These are phyloP conservation scores for Papilio aristodemus DNA, from an alignment of 1,140 invertebrate species.

Conservation along the genomic window DNA sequence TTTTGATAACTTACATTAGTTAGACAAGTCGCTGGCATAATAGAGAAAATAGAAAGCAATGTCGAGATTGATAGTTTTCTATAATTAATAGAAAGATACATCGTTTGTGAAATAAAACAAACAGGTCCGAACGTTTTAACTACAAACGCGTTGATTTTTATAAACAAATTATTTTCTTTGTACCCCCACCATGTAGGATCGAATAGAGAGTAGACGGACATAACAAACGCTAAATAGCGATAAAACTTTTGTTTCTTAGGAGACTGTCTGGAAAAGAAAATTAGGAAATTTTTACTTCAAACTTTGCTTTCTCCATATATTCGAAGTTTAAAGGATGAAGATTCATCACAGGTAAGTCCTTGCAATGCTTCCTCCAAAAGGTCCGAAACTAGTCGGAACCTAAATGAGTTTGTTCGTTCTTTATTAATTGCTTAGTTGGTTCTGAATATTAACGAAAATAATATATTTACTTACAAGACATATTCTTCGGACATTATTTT, in stretches of 20 bases:
- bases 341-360: too few species aligned
- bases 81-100: constrained; percentile 41
- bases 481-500: constrained; percentile 31
- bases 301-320: too few species aligned
- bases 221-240: constrained; percentile 31
- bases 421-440: too few species aligned
- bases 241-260: constrained; percentile 46
- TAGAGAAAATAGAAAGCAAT: constrained; percentile 43
- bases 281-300: too few species aligned
- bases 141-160: constrained; percentile 32
- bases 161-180: constrained; percentile 26
- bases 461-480: constrained; percentile 38
- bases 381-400: too few species aligned
- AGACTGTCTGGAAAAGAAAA: constrained; percentile 38
- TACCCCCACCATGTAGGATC: constrained; percentile 40
- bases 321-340: too few species aligned
- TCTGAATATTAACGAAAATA: neutral
- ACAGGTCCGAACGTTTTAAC: constrained; percentile 29
- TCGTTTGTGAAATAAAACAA: constrained; percentile 36
- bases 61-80: constrained; percentile 38
- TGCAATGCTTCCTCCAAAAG: too few species aligned
- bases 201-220: constrained; percentile 35
- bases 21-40: constrained; percentile 41
- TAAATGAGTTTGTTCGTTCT: too few species aligned
- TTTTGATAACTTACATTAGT: too few species aligned